Conservation (phyloP, 2,113 vertebrate species). For the Gallinago undulata region DNA sequence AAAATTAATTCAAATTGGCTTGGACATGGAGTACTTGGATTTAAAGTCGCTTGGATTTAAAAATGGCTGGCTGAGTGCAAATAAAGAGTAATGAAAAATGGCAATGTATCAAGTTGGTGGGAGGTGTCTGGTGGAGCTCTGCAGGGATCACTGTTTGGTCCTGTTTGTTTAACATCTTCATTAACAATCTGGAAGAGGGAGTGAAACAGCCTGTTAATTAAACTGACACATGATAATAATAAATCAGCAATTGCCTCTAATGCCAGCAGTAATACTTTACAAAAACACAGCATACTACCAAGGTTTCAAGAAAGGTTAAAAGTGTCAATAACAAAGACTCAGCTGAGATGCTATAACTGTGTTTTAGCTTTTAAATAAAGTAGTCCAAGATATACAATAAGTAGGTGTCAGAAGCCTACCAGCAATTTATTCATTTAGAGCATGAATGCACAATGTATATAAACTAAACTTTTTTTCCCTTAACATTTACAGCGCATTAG, state of each 20-base stretch:
- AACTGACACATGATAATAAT: conserved; percentile 60
- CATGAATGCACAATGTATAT: background rate
- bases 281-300: background rate
- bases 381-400: background rate
- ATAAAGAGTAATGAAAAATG: conserved; percentile 52
- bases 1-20: conserved; percentile 73
- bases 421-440: background rate
- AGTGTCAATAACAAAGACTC: background rate
- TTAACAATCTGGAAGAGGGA: conserved; percentile 70
- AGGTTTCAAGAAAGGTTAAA: background rate
- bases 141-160: conserved; percentile 60
- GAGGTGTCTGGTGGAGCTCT: conserved; percentile 42
- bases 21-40: conserved; percentile 60
- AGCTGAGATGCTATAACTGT: background rate
- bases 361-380: background rate
- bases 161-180: conserved; percentile 73
- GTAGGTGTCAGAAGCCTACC: background rate
- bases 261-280: conserved; percentile 28
- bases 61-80: conserved; percentile 62
- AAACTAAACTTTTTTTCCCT: background rate
- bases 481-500: background rate
- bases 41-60: conserved; percentile 52
- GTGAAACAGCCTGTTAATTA: conserved; percentile 72
- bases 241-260: conserved; percentile 57
- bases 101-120: background rate